phyloP scores from a whole-genome alignment of 92 coral and sea anemone genomes.

The Phenganax stokvisi region DNA sequence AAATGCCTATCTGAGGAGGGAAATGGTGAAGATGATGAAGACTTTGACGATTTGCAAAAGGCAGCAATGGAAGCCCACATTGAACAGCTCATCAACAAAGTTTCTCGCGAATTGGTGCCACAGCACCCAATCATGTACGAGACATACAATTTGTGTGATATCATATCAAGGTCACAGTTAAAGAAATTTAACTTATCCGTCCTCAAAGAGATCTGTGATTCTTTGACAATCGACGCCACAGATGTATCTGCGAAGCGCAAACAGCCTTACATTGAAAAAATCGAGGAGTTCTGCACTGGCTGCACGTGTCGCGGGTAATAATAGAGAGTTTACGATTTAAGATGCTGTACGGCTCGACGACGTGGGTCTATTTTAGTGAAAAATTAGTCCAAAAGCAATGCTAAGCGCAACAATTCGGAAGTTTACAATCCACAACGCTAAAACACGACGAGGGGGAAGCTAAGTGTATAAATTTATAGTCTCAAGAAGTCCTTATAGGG shows the following conservation, averaged over 20 bases:
- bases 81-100: conserved; percentile 41
- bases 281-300: conserved; percentile 39
- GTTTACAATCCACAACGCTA: too few species aligned
- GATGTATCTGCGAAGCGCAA: conserved; percentile 47
- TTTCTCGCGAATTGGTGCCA: conserved; percentile 43
- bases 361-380: too few species aligned
- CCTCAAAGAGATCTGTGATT: conserved; percentile 49
- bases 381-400: too few species aligned
- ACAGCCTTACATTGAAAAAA: conserved; percentile 41
- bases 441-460: too few species aligned
- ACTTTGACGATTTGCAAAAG: conserved; percentile 47
- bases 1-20: conserved; percentile 39
- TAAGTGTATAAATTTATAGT: too few species aligned
- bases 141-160: conserved; percentile 53
- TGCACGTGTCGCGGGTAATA: conserved; percentile 20
- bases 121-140: conserved; percentile 53
- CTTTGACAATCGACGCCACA: conserved; percentile 40
- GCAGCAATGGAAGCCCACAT: conserved; percentile 51
- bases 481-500: too few species aligned
- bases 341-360: too few species aligned
- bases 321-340: too few species aligned
- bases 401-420: too few species aligned
- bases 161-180: conserved; percentile 43
- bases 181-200: conserved; percentile 41
- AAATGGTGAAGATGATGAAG: conserved; percentile 36